A percentile compares a stretch with the other conserved stretches of the same genome.
Evolutionary conservation across 2,888 invertebrate genomes (phyloP).

Genomic region (Terebella lapidaria): DNA sequence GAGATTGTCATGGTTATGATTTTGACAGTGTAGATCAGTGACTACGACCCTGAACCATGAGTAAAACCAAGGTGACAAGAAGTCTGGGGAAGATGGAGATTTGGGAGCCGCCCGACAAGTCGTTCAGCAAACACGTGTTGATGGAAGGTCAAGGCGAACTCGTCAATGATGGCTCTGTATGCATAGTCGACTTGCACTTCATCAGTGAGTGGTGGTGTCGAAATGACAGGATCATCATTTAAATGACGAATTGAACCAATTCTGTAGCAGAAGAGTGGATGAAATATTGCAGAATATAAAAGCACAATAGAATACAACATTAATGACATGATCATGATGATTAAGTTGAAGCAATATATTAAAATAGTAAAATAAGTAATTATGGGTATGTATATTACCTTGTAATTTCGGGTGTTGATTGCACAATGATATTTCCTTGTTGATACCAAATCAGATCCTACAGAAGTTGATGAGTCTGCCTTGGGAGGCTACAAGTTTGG

Average conservation of each 20-base stretch:
- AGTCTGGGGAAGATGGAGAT: conserved; percentile 23
- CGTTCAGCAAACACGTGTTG: conserved; percentile 24
- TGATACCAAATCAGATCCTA: conserved; percentile 6
- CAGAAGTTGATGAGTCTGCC: not conserved
- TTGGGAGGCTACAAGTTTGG: conserved; percentile 11
- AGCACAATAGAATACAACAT: too few relatives aligned
- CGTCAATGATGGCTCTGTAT: conserved; percentile 25
- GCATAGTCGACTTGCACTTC: conserved; percentile 13
- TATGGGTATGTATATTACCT: too few relatives aligned
- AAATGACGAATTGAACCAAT: too few relatives aligned
- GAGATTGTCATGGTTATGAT: too few relatives aligned
- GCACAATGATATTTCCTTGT: too few relatives aligned
- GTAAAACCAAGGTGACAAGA: not conserved
- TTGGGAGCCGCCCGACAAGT: conserved; percentile 23
- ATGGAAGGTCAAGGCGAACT: conserved; percentile 18
- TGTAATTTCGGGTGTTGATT: too few relatives aligned
- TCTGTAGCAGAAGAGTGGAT: too few relatives aligned
- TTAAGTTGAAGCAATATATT: not conserved
- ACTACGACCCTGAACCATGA: too few relatives aligned
- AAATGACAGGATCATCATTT: not conserved
- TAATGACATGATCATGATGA: not conserved
- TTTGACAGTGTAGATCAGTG: too few relatives aligned
- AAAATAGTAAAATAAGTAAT: not conserved
- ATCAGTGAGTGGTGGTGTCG: conserved; percentile 13
- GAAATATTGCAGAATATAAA: too few relatives aligned